These are phyloP conservation scores for Tenthredo amoena DNA, from an alignment of 2,888 invertebrate species.

Conservation along the genomic window DNA sequence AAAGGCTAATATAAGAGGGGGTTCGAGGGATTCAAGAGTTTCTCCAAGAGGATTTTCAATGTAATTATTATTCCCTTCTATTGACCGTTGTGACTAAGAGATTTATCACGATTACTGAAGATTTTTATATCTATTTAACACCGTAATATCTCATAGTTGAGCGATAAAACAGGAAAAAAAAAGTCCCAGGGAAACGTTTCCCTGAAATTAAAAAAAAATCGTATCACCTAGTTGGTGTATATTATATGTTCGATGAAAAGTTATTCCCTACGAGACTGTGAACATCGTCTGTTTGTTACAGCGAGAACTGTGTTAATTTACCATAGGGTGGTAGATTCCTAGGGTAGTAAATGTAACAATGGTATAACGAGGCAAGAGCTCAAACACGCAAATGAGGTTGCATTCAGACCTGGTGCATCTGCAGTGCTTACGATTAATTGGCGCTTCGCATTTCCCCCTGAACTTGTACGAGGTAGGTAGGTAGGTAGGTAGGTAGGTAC, in stretches of 20 bases:
- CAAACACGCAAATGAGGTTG: conserved; percentile 5
- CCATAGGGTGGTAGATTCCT: not conserved
- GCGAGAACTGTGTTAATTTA: too few species aligned
- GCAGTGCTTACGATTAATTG: conserved; percentile 11
- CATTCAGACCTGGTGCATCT: conserved; percentile 3
- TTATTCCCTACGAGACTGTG: too few species aligned
- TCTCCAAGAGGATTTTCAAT: not conserved
- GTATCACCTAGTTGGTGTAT: too few species aligned
- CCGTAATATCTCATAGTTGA: too few species aligned
- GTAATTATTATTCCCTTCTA: not conserved
- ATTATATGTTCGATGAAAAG: too few species aligned
- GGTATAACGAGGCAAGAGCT: not conserved
- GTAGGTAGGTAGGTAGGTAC: not conserved
- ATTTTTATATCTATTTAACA: not conserved
- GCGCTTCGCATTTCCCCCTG: conserved; percentile 4
- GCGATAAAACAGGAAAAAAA: too few species aligned
- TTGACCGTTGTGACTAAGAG: not conserved
- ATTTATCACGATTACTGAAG: not conserved
- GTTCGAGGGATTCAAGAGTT: not conserved
- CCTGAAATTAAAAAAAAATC: not conserved
- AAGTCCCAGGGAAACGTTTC: too few species aligned
- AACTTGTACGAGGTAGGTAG: not conserved
- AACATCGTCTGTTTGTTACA: too few species aligned
- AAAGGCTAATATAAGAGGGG: not conserved
- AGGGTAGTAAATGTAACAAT: not conserved